phyloP scores from a whole-genome alignment of 1,140 invertebrate species.

The Drosophila yakuba region DNA sequence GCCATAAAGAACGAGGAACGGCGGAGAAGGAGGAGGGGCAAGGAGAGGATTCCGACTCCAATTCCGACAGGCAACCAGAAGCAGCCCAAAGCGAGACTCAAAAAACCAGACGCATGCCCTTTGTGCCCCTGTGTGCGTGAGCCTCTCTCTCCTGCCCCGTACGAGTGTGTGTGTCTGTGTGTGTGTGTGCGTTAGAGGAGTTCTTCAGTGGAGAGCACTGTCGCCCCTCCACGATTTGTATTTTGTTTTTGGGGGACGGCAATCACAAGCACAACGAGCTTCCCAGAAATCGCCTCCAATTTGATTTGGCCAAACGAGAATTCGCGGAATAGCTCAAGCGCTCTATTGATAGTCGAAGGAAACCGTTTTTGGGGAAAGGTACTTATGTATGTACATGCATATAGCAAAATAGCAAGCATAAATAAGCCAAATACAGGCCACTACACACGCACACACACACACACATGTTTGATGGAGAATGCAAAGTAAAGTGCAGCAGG shows the following conservation, averaged over 20 bases:
- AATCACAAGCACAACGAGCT: slow-evolving; percentile 41
- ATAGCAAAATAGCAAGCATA: slow-evolving; percentile 34
- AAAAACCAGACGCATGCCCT: slow-evolving; percentile 71
- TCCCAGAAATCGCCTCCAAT: slow-evolving; percentile 37
- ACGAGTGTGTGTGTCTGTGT: background rate
- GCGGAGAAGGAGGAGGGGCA: slow-evolving; percentile 19
- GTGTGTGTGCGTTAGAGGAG: slow-evolving; percentile 8
- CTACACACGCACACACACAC: slow-evolving; percentile 36
- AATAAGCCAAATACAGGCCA: slow-evolving; percentile 46
- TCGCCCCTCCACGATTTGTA: slow-evolving; percentile 28
- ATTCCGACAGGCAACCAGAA: slow-evolving; percentile 46
- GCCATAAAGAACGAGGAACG: slow-evolving; percentile 70
- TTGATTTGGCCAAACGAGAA: slow-evolving; percentile 31
- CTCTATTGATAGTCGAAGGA: slow-evolving; percentile 40
- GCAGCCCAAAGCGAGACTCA: slow-evolving; percentile 60
- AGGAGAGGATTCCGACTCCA: slow-evolving; percentile 24
- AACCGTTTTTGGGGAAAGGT: slow-evolving; percentile 49
- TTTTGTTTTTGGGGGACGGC: slow-evolving; percentile 29
- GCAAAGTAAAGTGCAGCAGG: slow-evolving; percentile 71
- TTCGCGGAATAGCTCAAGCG: slow-evolving; percentile 28
- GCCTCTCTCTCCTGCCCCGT: background rate
- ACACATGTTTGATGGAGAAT: slow-evolving; percentile 21
- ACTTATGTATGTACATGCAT: too few relatives aligned
- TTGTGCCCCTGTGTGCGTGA: slow-evolving; percentile 59
- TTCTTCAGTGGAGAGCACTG: slow-evolving; percentile 33